These are phyloP conservation scores for Pangasius macronema DNA, from an alignment of 2,797 vertebrate species.

Conservation along the genomic window DNA sequence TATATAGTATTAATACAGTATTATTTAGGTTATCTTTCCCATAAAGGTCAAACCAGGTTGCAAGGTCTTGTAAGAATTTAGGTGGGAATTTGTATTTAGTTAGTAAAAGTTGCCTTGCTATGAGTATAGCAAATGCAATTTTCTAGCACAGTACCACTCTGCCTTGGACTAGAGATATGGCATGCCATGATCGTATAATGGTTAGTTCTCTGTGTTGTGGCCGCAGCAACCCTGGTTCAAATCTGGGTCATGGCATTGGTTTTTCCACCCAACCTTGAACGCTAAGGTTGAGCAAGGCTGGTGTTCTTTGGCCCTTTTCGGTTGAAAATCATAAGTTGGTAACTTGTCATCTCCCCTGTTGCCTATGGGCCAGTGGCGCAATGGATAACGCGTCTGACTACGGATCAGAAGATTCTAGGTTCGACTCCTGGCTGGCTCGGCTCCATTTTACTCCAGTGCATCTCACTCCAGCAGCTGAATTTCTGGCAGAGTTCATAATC, in stretches of 20 bases:
- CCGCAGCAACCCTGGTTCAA: no score
- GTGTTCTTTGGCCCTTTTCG: fast-evolving
- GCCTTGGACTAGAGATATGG: fast-evolving
- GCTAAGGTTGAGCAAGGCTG: no score
- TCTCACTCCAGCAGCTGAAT: neutral
- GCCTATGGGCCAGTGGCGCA: constrained; percentile 47
- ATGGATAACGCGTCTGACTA: constrained; percentile 64
- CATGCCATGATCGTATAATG: neutral
- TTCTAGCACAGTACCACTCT: neutral
- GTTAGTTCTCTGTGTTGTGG: no score
- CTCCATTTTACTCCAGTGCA: neutral
- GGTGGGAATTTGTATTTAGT: neutral
- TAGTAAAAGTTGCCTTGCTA: neutral
- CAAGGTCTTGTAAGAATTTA: neutral
- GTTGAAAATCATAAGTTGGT: no score
- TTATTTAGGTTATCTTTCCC: neutral
- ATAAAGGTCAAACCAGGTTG: neutral
- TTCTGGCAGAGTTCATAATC: no score
- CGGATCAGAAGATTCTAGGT: constrained; percentile 73
- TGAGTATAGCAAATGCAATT: neutral
- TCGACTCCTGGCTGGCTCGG: constrained; percentile 81
- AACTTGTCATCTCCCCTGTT: no score
- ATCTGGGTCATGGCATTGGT: no score
- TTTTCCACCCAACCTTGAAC: neutral
- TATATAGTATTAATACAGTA: no score